Percentiles rank a stretch among this genome's conserved stretches.
These are phyloP conservation scores for Leuctra nigra DNA, from an alignment of 2,888 invertebrate species.

Conservation along the genomic window DNA sequence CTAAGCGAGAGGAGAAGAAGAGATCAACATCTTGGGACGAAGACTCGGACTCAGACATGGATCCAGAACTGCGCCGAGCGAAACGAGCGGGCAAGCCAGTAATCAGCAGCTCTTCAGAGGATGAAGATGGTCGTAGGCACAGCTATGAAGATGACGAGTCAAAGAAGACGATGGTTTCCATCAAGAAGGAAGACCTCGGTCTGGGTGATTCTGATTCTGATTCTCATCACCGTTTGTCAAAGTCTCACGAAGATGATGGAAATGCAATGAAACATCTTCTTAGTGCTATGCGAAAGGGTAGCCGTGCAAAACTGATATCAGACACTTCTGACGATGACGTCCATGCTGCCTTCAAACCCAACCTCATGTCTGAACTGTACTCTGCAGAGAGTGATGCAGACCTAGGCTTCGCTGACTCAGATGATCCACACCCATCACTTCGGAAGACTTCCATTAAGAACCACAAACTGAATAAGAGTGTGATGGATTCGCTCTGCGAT, in stretches of 20 bases:
- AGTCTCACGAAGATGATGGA: conserved; percentile 22
- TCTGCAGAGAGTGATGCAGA: conserved; percentile 48
- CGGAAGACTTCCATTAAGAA: conserved; percentile 25
- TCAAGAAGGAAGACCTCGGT: conserved; percentile 26
- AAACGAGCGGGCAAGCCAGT: conserved; percentile 38
- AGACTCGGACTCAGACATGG: conserved; percentile 58
- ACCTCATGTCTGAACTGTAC: conserved; percentile 30
- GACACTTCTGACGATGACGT: conserved; percentile 63
- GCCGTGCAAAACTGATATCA: conserved; percentile 65
- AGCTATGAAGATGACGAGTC: conserved; percentile 26
- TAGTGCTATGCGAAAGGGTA: conserved; percentile 50
- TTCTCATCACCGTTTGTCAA: conserved; percentile 15
- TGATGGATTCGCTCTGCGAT: conserved; percentile 17
- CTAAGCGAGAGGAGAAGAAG: conserved; percentile 83
- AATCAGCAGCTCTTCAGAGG: conserved; percentile 50
- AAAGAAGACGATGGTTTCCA: conserved; percentile 3
- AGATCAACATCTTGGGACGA: conserved; percentile 84
- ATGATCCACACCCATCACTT: conserved; percentile 37
- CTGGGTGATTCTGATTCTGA: conserved; percentile 29
- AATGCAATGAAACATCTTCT: background rate
- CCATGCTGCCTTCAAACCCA: conserved; percentile 16
- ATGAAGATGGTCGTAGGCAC: conserved; percentile 41
- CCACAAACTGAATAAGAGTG: conserved; percentile 21
- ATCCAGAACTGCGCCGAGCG: conserved; percentile 47
- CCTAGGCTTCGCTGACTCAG: conserved; percentile 43